Base-by-base conservation (phyloP, 2,113 vertebrate species). In the Rhodinocichla rosea region DNA sequence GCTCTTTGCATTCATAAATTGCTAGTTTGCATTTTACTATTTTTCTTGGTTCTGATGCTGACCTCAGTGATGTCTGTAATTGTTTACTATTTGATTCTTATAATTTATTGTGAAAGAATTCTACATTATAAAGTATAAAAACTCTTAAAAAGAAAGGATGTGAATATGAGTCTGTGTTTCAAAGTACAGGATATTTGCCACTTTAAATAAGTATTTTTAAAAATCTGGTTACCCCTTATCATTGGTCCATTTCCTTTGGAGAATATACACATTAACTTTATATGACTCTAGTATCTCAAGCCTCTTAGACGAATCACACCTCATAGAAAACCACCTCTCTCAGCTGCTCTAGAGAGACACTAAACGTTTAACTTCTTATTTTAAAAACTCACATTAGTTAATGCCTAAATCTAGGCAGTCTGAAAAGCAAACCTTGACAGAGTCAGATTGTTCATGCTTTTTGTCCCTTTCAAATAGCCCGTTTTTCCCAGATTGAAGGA, bases 141-240 rank as follows among this genome's bases (percentile, higher is more conserved):
- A 21, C 7, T 33, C 33, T 45, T 55, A 5, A 56, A 75, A 59
- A 80, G 6, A 35, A 67, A 73, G 6, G 5, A 39, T 73, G 5
- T 37, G 9, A 68, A 19, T 52, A 57, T 8, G 4, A 28, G 7
- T 65, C 9, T 0, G 0, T 19, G 10, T 86, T 87, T 85, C 35
- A 56, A 83, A 76, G 17, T 4, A 9, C 16, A 44, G 8, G 13
- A 30, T 10, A 6, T 40, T 74, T 86, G 5, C 7, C 11, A 19
- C 17, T 76, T 83, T 60, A 13, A 82, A 27, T 64, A 78, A 42
- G 11, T 39, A 32, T 17, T 62, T 92, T 93, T 37, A 35, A 81
- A 77, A 3, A 33, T 70, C 30, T 70, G 35, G 18, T 60, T 75
- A 11, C 3, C 13, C 1, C 13, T 4, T 63, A 15, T 28, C 45